Base-by-base conservation (phyloP, 2,797 vertebrate species). In the Taenioides sp. region DNA sequence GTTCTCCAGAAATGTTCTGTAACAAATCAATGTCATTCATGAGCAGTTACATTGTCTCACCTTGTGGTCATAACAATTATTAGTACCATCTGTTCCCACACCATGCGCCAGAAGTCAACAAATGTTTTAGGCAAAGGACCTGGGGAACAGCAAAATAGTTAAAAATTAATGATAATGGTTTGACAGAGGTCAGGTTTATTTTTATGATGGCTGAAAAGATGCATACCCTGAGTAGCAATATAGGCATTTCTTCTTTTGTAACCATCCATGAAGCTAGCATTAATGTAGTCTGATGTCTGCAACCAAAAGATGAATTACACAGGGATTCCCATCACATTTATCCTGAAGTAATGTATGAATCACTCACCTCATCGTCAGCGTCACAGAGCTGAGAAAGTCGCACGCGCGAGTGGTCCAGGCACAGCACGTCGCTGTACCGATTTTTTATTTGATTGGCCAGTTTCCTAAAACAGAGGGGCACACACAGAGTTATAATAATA, bases 31-130 rank as follows among this genome's bases (percentile, higher is more conserved):
- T 31, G 27, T 28, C 17, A 37, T 25, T 58, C 61, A 34, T 23
- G 12, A 63, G 55, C 57, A 18, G 20, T 62, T 43, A 67, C 31
- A 22, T 65, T 71, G 65, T 62, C 85, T 91, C 80, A 96, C 95
- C 95, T 94, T 82, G 95, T 96, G 59, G 95, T 96, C 95, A 96
- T 96, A 70, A 96, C 94, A 49, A 96, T 94, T 69, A 96, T 93
- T 79, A 95, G 91, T 82, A 96, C 95, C 91, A 94, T 93, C 83
- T 95, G 94, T 79, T 95, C 95, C 95, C 95, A 96, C 65, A 96
- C 94, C 95, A 96, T 95, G 67, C 91, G 91, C 95, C 95, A 96
- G 86, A 96, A 96, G 85, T 95, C 95, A 64, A 85, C 91, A 86
- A 94, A 96, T 0, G 94, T 95, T 93, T 95, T 95, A 80, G 95